phyloP scores from a whole-genome alignment of 2,888 invertebrate species.

The Pyrrhosoma nymphula region DNA sequence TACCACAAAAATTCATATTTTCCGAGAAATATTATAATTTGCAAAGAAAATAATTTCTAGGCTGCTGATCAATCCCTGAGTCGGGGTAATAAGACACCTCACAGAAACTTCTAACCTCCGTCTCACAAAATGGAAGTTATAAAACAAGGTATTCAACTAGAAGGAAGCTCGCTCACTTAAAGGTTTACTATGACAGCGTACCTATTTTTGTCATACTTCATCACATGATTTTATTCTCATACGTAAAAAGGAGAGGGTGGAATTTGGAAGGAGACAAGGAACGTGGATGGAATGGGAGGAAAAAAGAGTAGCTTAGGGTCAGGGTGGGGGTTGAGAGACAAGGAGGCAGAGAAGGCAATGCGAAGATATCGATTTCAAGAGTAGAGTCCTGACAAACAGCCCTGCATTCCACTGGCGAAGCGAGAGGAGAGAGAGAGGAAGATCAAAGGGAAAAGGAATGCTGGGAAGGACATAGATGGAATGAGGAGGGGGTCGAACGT shows the following conservation, averaged over 20 bases:
- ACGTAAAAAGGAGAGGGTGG: neutral
- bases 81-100: no score
- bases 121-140: no score
- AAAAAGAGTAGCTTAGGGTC: neutral
- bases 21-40: no score
- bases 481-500: neutral
- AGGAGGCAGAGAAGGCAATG: constrained; percentile 42
- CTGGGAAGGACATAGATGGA: neutral
- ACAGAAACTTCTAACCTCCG: no score
- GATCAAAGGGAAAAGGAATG: constrained; percentile 57
- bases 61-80: no score
- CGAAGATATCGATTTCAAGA: constrained; percentile 63
- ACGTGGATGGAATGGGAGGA: neutral
- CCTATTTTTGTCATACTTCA: neutral
- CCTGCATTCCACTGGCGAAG: constrained; percentile 63
- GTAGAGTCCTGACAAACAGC: constrained; percentile 65
- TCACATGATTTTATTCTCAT: neutral
- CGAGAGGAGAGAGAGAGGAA: constrained; percentile 33
- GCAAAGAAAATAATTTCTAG: no score
- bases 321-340: constrained; percentile 13
- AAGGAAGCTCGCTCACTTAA: no score
- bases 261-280: neutral
- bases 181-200: neutral
- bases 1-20: no score
- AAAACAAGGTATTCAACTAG: no score